Percentiles rank a stretch among this genome's conserved stretches.
phyloP scores from a whole-genome alignment of 1,140 invertebrate genomes.

The Pseudomyrmex pallidus region DNA sequence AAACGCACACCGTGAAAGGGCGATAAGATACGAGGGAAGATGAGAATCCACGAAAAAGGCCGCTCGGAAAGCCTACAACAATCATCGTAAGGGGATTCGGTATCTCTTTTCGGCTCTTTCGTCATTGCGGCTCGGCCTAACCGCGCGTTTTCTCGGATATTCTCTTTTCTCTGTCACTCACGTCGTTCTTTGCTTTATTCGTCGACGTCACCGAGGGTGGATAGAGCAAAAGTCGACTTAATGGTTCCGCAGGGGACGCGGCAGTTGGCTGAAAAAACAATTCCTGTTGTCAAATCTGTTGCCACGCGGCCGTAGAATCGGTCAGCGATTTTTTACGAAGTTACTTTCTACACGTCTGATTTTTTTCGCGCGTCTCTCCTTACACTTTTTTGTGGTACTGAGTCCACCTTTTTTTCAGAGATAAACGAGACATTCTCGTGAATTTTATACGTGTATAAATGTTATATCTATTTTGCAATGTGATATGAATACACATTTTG shows the following conservation, averaged over 20 bases:
- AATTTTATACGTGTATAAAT: background rate
- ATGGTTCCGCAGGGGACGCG: conserved; percentile 74
- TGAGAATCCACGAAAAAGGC: conserved; percentile 69
- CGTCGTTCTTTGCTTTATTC: conserved; percentile 7
- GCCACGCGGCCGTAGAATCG: conserved; percentile 56
- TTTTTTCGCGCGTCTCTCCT: background rate
- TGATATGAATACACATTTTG: background rate
- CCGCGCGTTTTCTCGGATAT: conserved; percentile 36
- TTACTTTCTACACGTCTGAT: conserved; percentile 8
- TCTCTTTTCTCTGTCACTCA: conserved; percentile 40
- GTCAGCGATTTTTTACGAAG: conserved; percentile 70
- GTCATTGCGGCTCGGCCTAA: conserved; percentile 61
- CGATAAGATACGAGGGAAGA: conserved; percentile 69
- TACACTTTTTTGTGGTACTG: background rate
- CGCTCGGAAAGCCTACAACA: conserved; percentile 71
- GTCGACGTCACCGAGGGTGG: conserved; percentile 34
- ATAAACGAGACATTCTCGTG: conserved; percentile 14
- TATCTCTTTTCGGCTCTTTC: conserved; percentile 64
- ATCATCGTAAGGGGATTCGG: conserved; percentile 76
- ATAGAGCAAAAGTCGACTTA: conserved; percentile 69
- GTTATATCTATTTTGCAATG: background rate
- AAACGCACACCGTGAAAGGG: conserved; percentile 49
- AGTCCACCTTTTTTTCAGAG: background rate
- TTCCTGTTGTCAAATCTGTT: conserved; percentile 66
- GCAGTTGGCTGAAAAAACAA: conserved; percentile 76